These are phyloP conservation scores for Rhinatrema bivittatum DNA, from an alignment of 2,797 vertebrate genomes.

Conservation along the genomic window DNA sequence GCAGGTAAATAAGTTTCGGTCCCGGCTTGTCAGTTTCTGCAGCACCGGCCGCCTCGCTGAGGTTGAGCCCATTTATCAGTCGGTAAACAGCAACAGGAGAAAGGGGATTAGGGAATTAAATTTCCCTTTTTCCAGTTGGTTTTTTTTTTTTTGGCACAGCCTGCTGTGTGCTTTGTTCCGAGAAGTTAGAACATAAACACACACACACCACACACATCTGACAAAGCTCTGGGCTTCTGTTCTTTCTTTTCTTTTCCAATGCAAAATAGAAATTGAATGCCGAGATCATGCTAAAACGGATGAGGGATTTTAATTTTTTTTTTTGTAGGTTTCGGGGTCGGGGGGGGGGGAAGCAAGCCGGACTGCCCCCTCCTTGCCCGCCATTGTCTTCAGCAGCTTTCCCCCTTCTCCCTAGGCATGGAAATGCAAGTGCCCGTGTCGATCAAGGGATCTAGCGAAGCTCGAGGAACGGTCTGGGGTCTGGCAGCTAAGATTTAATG, in stretches of 20 bases:
- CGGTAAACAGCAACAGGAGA: conserved; percentile 52
- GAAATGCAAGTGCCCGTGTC: too few species aligned
- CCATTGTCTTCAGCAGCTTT: too few species aligned
- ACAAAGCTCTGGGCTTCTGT: neutral
- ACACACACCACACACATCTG: neutral
- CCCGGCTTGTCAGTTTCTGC: conserved; percentile 46
- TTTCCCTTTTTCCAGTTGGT: conserved; percentile 47
- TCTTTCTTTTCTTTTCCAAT: neutral
- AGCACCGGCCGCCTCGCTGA: conserved; percentile 46
- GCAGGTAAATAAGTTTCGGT: conserved; percentile 55
- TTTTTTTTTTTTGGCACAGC: conserved; percentile 47
- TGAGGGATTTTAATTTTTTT: conserved; percentile 24
- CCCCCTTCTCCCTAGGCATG: too few species aligned
- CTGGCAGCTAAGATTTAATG: too few species aligned
- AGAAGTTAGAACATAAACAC: conserved; percentile 2
- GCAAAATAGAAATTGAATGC: too few species aligned
- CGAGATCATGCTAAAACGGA: too few species aligned
- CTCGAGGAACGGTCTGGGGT: too few species aligned
- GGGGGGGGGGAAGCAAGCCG: neutral
- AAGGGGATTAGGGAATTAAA: conserved; percentile 57
- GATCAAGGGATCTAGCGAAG: too few species aligned
- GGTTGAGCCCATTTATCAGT: conserved; percentile 53
- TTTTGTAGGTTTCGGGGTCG: conserved; percentile 4
- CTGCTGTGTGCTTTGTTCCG: conserved; percentile 32
- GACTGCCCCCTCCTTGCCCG: neutral